Evolutionary conservation across 2,888 invertebrate genomes (phyloP), one percentile per base, ranked within the genome.

Genomic region (Oxyteleia sp.): DNA sequence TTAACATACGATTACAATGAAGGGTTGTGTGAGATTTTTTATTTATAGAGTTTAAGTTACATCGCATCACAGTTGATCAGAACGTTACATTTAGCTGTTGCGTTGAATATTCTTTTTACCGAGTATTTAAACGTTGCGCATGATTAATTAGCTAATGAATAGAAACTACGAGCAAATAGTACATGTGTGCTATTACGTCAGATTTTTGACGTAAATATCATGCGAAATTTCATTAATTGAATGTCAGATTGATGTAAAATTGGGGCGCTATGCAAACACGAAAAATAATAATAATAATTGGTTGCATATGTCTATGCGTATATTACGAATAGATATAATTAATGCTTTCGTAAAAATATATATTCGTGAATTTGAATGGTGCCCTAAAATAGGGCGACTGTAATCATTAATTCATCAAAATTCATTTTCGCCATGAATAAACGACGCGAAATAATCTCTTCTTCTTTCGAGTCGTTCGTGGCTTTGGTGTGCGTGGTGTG

Each of bases 1-100:
- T 66, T 41, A 51, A 51, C 51, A 13, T 78, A 68, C 8, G 49
- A 78, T 57, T 68, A 68, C 16, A 51, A 32, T 15, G 49, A 78
- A 51, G 45, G 61, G 45, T 61, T 78, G 76, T 68, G 53, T 68
- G 68, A 72, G 49, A 49, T 49, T 68, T 74, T 68, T 76, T 59
- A 71, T 63, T 55, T 63, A 43, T 63, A 74, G 51, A 11, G 16
- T 32, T 74, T 74, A 63, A 63, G 51, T 11, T 4, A 66, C 32
- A 13, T 59, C 29, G 35, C 41, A 75, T 57, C 49, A 57, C 15
- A 4, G 15, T 45, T 59, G 38, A 11, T 59, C 20, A 45, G 20
- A 55, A 51, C 20, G 43, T 35, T 38, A 47, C 38, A 64, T 74
- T 66, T 57, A 75, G 57, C 23, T 55, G 15, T 63, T 35, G 23